A percentile compares a stretch with the other conserved stretches of the same genome.
Evolutionary conservation across 2,113 vertebrate species (phyloP).

Genomic region (Maccullochella peelii): DNA sequence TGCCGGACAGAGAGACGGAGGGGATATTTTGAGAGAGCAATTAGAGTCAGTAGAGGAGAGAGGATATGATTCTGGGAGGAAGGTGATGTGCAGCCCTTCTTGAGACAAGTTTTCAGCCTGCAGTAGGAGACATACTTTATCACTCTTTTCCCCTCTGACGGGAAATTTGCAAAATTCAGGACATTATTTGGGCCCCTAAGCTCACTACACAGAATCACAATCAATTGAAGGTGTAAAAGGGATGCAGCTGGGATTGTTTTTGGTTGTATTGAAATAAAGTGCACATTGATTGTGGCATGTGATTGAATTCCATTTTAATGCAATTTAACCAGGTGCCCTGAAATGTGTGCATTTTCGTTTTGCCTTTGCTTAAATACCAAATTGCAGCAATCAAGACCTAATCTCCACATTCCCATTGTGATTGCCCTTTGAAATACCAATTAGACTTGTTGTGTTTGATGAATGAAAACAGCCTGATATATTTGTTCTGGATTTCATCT

Average conservation of each 20-base stretch:
- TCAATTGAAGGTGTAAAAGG: background rate
- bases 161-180: constrained; percentile 16
- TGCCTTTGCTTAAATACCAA: constrained; percentile 41
- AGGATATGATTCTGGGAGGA: constrained; percentile 36
- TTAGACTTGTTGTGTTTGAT: constrained; percentile 43
- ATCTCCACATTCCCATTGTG: constrained; percentile 35
- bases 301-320: constrained; percentile 54
- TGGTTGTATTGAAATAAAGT: constrained; percentile 18
- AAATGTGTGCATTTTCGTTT: constrained; percentile 20
- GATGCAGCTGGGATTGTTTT: constrained; percentile 31
- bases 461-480: constrained; percentile 34
- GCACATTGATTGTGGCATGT: constrained; percentile 40
- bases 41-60: constrained; percentile 45
- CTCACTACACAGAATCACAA: constrained; percentile 5
- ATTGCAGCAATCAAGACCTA: constrained; percentile 54
- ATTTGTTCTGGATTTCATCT: constrained; percentile 34
- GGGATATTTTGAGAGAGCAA: constrained; percentile 48
- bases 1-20: background rate
- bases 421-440: constrained; percentile 55
- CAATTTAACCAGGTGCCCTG: constrained; percentile 16
- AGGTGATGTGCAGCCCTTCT: constrained; percentile 21
- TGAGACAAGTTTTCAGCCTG: constrained; percentile 11
- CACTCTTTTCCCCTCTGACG: constrained; percentile 1
- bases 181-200: background rate
- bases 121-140: constrained; percentile 16